Evolutionary conservation across 2,113 vertebrate species (phyloP).

Genomic region (Thermophis baileyi): DNA sequence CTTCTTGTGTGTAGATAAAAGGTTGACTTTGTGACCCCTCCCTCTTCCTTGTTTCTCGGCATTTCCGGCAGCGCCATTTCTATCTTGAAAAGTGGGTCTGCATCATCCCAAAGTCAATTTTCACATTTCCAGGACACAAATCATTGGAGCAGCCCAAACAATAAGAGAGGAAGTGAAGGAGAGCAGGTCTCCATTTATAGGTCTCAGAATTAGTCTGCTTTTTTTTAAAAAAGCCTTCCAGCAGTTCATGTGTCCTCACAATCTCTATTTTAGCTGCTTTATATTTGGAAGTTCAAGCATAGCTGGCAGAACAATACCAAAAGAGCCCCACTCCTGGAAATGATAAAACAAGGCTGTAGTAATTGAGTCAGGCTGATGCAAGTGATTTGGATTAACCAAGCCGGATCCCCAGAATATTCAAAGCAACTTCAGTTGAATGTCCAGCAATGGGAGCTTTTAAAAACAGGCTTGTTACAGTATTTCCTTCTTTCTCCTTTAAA

Average conservation of each 20-base stretch:
- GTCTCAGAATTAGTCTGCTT: not conserved
- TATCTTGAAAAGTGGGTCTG: not conserved
- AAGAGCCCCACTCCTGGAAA: conserved; percentile 1
- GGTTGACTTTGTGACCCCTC: not conserved
- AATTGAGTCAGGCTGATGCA: not conserved
- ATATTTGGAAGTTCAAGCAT: conserved; percentile 6
- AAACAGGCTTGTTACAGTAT: not conserved
- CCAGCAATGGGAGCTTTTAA: not conserved
- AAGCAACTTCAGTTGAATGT: not conserved
- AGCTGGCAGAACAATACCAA: not conserved
- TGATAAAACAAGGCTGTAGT: not conserved
- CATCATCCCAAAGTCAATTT: not conserved
- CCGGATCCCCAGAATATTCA: not conserved
- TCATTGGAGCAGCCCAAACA: not conserved
- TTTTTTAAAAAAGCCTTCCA: not conserved
- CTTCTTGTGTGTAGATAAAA: not conserved
- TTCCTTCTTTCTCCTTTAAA: not conserved
- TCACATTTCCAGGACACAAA: fast-evolving
- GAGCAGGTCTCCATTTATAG: not conserved
- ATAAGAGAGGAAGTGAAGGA: not conserved
- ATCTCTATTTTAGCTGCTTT: conserved; percentile 7
- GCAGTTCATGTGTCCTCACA: not conserved
- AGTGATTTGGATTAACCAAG: not conserved
- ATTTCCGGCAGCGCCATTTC: not conserved
- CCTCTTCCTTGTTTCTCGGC: not conserved